Conservation (phyloP, 2,113 vertebrate species). For the Empidonax traillii region DNA sequence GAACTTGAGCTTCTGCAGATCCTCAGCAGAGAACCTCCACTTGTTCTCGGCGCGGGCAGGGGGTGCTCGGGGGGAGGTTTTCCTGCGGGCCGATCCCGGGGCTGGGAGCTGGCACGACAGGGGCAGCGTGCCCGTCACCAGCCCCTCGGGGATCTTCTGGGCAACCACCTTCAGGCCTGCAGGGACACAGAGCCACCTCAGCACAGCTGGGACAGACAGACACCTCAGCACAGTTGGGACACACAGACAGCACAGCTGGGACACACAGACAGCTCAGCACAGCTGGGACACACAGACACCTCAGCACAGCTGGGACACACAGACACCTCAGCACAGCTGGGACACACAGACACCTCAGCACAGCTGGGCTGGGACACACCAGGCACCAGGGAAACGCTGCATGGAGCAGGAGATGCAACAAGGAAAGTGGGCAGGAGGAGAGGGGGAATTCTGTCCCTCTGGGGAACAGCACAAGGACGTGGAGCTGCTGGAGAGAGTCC, state of each 20-base stretch:
- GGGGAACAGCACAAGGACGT: accelerated
- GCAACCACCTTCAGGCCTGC: slow-evolving; percentile 90
- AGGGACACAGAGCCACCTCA: not conserved
- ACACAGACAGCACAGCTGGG: too few relatives aligned
- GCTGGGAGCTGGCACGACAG: slow-evolving; percentile 69
- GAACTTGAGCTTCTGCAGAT: slow-evolving; percentile 83
- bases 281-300: too few relatives aligned
- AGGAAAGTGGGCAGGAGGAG: not conserved
- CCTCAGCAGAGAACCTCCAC: slow-evolving; percentile 85
- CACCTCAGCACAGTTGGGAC: too few relatives aligned
- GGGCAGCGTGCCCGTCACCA: slow-evolving; percentile 85
- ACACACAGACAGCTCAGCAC: too few relatives aligned
- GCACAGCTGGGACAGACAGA: too few relatives aligned
- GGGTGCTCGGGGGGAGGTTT: not conserved
- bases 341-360: too few relatives aligned
- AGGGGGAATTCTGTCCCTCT: not conserved
- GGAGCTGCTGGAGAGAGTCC: not conserved
- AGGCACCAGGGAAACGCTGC: accelerated
- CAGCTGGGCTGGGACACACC: not conserved
- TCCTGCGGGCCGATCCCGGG: slow-evolving; percentile 57
- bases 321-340: too few relatives aligned
- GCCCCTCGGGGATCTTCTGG: slow-evolving; percentile 89
- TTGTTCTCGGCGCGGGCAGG: slow-evolving; percentile 75
- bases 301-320: too few relatives aligned
- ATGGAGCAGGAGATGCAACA: accelerated